Percentiles rank a stretch among this genome's conserved stretches.
phyloP scores from a whole-genome alignment of 1,140 invertebrate species.

The Drosophila malerkotliana region DNA sequence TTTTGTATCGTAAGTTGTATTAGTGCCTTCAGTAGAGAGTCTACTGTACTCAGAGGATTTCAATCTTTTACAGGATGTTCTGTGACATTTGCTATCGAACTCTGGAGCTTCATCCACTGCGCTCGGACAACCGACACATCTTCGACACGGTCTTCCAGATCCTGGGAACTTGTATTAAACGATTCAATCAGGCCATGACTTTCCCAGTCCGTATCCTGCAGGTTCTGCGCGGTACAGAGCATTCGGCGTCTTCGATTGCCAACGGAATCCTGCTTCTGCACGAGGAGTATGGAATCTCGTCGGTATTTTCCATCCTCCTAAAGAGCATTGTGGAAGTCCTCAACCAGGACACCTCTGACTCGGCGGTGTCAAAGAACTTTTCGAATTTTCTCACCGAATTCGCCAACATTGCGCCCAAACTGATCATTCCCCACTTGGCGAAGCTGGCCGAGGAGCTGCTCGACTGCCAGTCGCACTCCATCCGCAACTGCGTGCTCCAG shows the following conservation, averaged over 20 bases:
- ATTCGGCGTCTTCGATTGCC: conserved; percentile 63
- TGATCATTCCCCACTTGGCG: conserved; percentile 77
- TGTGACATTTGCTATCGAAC: conserved; percentile 86
- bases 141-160: conserved; percentile 91
- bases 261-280: conserved; percentile 72
- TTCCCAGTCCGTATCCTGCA: conserved; percentile 87
- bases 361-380: conserved; percentile 67
- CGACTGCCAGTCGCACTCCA: conserved; percentile 87
- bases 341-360: conserved; percentile 60
- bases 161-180: conserved; percentile 91
- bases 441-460: conserved; percentile 73
- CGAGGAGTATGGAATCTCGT: conserved; percentile 74
- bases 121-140: conserved; percentile 87
- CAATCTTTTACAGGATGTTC: conserved; percentile 45
- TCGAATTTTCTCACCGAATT: conserved; percentile 76
- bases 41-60: not conserved
- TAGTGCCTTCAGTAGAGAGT: not conserved
- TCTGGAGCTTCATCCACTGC: conserved; percentile 86
- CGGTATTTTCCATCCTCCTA: conserved; percentile 70
- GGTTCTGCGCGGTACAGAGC: conserved; percentile 69
- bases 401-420: conserved; percentile 55
- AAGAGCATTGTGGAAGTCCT: conserved; percentile 72
- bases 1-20: conserved; percentile 89
- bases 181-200: conserved; percentile 90
- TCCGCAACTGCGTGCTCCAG: conserved; percentile 92